Conservation (phyloP, 1,140 invertebrate species). For the Aphelenchoides besseyi region DNA sequence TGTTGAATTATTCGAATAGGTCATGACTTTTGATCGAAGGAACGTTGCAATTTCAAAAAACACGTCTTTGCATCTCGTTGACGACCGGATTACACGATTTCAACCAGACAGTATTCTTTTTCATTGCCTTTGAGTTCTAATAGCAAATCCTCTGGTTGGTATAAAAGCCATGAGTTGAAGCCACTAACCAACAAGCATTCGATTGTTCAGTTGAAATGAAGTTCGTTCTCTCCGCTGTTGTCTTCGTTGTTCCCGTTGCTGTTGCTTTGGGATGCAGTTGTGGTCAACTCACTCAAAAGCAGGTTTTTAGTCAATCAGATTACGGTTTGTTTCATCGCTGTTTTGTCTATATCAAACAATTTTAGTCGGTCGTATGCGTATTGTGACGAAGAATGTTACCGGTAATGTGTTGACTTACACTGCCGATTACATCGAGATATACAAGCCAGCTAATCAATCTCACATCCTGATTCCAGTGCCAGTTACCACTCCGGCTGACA, state of each 20-base stretch:
- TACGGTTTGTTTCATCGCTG: background rate
- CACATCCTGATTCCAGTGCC: conserved; percentile 2
- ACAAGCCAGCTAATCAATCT: conserved; percentile 3
- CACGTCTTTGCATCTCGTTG: too few species aligned
- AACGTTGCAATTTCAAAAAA: too few species aligned
- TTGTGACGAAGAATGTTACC: background rate
- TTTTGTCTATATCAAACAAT: background rate
- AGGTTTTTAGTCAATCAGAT: background rate
- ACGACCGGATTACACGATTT: too few species aligned
- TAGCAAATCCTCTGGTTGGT: too few species aligned
- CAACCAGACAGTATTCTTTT: too few species aligned
- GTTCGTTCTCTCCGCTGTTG: background rate
- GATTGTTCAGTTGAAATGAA: too few species aligned
- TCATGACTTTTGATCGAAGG: too few species aligned
- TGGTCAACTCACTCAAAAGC: background rate
- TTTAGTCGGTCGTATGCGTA: background rate
- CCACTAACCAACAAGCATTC: too few species aligned
- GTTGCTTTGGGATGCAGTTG: background rate
- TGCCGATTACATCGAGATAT: background rate
- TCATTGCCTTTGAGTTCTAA: too few species aligned
- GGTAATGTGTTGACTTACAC: background rate
- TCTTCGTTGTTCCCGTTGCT: background rate
- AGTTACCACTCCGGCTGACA: background rate
- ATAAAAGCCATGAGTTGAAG: too few species aligned
- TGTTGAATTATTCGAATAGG: too few species aligned